Evolutionary conservation across 2,797 vertebrate species (phyloP).

Genomic region (Sternarchorhynchus goeldii): DNA sequence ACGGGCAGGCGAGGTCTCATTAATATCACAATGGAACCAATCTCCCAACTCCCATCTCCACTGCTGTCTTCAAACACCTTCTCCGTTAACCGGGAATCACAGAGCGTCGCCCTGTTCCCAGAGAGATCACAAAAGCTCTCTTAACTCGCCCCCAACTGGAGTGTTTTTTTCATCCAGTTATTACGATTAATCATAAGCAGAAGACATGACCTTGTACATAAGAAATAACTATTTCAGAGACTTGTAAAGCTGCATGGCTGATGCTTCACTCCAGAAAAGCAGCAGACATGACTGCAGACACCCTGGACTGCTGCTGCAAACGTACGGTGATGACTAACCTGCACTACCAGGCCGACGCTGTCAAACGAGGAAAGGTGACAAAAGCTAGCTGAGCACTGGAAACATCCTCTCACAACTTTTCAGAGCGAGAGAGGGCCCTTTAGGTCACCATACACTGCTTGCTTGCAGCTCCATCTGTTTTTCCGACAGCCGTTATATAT

Average conservation of each 20-base stretch:
- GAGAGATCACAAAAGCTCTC: slow-evolving; percentile 6
- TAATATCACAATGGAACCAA: slow-evolving; percentile 61
- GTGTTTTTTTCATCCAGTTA: slow-evolving; percentile 47
- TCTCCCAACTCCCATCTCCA: slow-evolving; percentile 53
- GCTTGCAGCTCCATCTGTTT: slow-evolving; percentile 28
- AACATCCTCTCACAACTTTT: slow-evolving; percentile 26
- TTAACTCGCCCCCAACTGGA: slow-evolving; percentile 14
- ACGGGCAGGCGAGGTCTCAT: slow-evolving; percentile 59
- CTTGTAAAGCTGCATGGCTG: slow-evolving; percentile 22
- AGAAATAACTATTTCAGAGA: slow-evolving; percentile 42
- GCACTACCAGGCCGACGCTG: slow-evolving; percentile 25
- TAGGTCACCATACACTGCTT: slow-evolving; percentile 26
- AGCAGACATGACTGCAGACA: slow-evolving; percentile 15
- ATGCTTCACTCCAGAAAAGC: slow-evolving; percentile 28
- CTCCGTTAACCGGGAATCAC: slow-evolving; percentile 39
- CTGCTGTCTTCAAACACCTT: slow-evolving; percentile 54
- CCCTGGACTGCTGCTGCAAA: slow-evolving; percentile 36
- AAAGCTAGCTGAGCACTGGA: slow-evolving; percentile 32
- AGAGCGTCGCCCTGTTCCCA: slow-evolving; percentile 16
- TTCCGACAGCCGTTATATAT: not conserved
- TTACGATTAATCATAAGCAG: slow-evolving; percentile 47
- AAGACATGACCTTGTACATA: no score
- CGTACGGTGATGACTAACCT: slow-evolving; percentile 26
- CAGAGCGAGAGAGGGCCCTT: slow-evolving; percentile 21
- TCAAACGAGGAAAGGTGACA: slow-evolving; percentile 25